These are phyloP conservation scores for Sebastes reedi DNA, from an alignment of 2,797 vertebrate genomes.

Conservation along the genomic window DNA sequence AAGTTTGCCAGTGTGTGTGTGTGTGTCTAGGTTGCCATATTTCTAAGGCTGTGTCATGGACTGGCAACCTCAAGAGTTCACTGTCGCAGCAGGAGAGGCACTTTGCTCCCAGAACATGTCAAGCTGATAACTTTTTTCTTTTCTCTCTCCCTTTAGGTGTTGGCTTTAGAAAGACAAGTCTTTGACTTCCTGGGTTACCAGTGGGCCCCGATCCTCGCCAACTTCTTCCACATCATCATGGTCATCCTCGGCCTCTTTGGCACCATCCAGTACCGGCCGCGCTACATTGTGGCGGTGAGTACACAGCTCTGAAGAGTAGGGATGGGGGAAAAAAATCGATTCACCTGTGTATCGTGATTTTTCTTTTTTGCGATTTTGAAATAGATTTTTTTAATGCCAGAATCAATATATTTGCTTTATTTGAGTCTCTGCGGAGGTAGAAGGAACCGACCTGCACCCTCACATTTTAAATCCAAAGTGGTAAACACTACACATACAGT, in stretches of 20 bases:
- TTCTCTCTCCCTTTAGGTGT: slow-evolving; percentile 75
- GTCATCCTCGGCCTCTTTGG: slow-evolving; percentile 93
- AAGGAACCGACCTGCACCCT: no score
- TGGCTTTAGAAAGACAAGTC: slow-evolving; percentile 90
- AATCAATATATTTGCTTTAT: no score
- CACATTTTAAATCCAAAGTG: no score
- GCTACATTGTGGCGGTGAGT: slow-evolving; percentile 91
- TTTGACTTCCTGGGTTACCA: slow-evolving; percentile 95
- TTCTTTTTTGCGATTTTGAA: no score
- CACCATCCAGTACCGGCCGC: slow-evolving; percentile 89
- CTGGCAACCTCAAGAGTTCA: background rate
- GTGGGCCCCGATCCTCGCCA: slow-evolving; percentile 93
- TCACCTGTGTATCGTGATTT: no score
- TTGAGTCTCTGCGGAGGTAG: no score
- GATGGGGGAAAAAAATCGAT: no score
- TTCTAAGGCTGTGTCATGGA: background rate
- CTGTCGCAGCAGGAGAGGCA: background rate
- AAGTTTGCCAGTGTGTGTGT: background rate
- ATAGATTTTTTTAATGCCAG: no score
- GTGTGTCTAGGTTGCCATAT: background rate
- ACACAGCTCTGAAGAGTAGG: background rate
- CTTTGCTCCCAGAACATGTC: background rate
- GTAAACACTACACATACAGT: no score
- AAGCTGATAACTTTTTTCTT: background rate
- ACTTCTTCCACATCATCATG: slow-evolving; percentile 91